Evolutionary conservation across 2,113 vertebrate species (phyloP), one percentile per base, ranked within the genome.

Genomic region (Motacilla alba): DNA sequence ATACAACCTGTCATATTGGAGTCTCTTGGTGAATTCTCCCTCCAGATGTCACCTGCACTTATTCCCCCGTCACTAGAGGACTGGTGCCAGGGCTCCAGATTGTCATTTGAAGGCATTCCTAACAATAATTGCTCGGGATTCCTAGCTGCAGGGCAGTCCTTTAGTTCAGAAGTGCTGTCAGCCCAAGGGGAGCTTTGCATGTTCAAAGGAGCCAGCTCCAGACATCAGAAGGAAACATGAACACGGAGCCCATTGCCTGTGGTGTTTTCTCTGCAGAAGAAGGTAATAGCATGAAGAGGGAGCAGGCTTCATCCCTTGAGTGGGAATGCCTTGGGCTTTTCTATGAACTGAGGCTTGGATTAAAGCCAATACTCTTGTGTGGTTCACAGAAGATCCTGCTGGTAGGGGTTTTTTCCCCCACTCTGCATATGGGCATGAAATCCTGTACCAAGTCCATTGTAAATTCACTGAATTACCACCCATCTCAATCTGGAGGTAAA

Each of bases 31-130:
- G 80, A 93, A 86, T 88, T 83, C 80, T 90, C 80, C 55, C 80
- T 96, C 92, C 95, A 97, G 93, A 96, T 93, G 92, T 93, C 95
- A 93, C 93, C 19, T 2, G 72, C 88, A 83, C 28, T 95, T 88
- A 74, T 63, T 50, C 50, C 76, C 35, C 82, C 67, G 35, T 35
- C 15, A 6, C 33, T 0, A 11, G 16, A 80, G 92, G 73, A 83
- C 0, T 0, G 7, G 44, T 94, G 85, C 95, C 93, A 91, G 60
- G 64, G 73, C 83, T 92, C 85, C 95, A 96, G 96, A 95, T 75
- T 96, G 95, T 81, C 56, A 50, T 87, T 94, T 90, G 77, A 94
- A 94, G 92, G 80, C 60, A 90, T 96, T 56, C 56, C 76, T 90
- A 75, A 44, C 50, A 90, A 90, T 67, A 93, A 78, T 24, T 52